These are phyloP conservation scores for Hesperia comma DNA, from an alignment of 2,888 invertebrate genomes.

Conservation along the genomic window DNA sequence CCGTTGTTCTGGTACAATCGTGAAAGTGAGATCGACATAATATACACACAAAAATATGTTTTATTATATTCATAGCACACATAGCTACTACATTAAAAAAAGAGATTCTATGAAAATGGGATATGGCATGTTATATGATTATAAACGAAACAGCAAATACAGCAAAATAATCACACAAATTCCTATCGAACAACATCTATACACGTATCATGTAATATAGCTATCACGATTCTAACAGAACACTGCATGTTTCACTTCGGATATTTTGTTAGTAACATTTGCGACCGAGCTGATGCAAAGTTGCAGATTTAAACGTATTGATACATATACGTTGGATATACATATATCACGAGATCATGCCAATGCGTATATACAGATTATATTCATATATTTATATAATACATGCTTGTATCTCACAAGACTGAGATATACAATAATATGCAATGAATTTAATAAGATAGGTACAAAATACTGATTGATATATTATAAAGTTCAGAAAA, in stretches of 20 bases:
- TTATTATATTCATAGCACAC: no score
- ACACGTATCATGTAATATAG: background rate
- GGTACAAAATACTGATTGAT: no score
- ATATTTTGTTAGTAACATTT: background rate
- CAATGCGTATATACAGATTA: background rate
- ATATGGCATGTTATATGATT: no score
- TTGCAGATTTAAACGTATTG: background rate
- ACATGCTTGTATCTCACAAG: no score
- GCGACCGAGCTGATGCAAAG: slow-evolving; percentile 4
- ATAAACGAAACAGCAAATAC: slow-evolving; percentile 6
- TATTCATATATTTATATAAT: no score
- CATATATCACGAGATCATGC: background rate
- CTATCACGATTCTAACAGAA: slow-evolving; percentile 12
- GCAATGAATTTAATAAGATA: no score
- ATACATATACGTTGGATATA: background rate
- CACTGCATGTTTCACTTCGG: background rate
- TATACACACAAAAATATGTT: slow-evolving; percentile 11
- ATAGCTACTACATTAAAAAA: no score
- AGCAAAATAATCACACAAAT: slow-evolving; percentile 4
- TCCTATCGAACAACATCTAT: background rate
- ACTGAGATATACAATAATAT: no score
- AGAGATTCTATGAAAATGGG: no score
- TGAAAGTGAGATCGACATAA: background rate
- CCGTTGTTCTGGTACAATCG: slow-evolving; percentile 1
- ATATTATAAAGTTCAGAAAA: no score